These are phyloP conservation scores for Balaeniceps rex DNA, from an alignment of 2,113 vertebrate genomes.

Conservation along the genomic window DNA sequence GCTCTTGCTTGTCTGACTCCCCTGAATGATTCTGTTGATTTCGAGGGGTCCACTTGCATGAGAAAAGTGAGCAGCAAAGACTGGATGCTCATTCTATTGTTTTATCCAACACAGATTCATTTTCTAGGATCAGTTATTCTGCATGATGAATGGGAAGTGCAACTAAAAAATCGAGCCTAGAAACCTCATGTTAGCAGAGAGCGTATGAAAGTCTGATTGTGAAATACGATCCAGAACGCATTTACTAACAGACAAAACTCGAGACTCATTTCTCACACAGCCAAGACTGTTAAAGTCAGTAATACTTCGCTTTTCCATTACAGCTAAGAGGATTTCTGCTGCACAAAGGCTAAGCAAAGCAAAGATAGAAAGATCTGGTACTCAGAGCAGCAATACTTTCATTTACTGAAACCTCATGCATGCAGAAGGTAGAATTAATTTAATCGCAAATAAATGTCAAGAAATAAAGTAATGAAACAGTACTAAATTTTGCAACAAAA, in stretches of 20 bases:
- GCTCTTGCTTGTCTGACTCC: slow-evolving; percentile 41
- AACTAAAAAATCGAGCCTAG: slow-evolving; percentile 56
- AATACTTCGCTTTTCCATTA: slow-evolving; percentile 46
- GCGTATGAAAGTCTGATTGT: slow-evolving; percentile 30
- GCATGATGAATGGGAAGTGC: slow-evolving; percentile 58
- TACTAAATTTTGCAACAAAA: neutral
- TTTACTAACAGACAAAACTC: slow-evolving; percentile 58
- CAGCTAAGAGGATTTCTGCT: slow-evolving; percentile 14
- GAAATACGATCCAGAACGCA: slow-evolving; percentile 61
- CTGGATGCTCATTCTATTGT: slow-evolving; percentile 61
- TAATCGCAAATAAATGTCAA: slow-evolving; percentile 25
- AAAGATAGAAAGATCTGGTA: neutral
- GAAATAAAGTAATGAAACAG: neutral
- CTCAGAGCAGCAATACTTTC: neutral
- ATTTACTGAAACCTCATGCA: neutral
- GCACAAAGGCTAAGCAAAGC: slow-evolving; percentile 17
- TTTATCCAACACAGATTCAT: slow-evolving; percentile 48
- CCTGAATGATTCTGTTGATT: slow-evolving; percentile 67
- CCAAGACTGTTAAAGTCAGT: slow-evolving; percentile 50
- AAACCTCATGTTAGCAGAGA: slow-evolving; percentile 26
- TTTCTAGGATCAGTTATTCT: slow-evolving; percentile 57
- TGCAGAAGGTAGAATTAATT: neutral
- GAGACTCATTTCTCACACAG: slow-evolving; percentile 50
- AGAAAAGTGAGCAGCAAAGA: slow-evolving; percentile 49
- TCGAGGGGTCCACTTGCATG: slow-evolving; percentile 40